Evolutionary conservation across 2,888 invertebrate species (phyloP), one percentile per base, ranked within the genome.

Genomic region (Tetranychus truncatus): DNA sequence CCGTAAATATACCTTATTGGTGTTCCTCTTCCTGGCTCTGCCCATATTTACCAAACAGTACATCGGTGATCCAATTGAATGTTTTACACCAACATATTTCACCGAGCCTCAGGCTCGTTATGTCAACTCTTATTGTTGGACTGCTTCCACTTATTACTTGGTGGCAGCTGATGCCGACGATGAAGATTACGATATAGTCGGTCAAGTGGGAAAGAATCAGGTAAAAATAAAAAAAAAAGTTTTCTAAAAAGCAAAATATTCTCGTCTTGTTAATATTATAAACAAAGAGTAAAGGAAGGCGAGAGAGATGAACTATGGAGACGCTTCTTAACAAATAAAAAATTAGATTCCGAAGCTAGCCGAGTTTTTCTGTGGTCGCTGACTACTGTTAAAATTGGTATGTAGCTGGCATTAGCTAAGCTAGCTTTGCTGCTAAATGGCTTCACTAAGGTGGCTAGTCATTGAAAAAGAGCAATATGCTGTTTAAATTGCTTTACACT

Each of bases 21-120:
- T 84, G 76, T 80, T 84, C 74, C 81, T 83, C 20, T 81, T 82
- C 77, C 81, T 83, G 75, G 81, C 83, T 6, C 78, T 84, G 74
- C 82, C 82, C 45, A 82, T 84, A 74, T 83, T 83, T 69, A 83
- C 83, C 73, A 83, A 84, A 77, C 84, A 84, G 80, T 84, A 84
- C 79, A 82, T 84, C 69, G 84, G 84, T 9, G 82, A 82, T 77
- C 84, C 84, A 11, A 84, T 84, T 72, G 83, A 84, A 78, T 84
- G 84, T 78, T 84, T 81, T 78, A 81, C 81, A n/a, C 81, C 81
- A 18, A 81, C 81, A 34, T 81, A 81, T 76, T 81, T 81, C 78
- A 81, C 81, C 66, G 82, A 82, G 78, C 78, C 81, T 69, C 79
- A 82, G 77, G 79, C 81, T 20, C 78, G 81, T 45, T 81, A 81